These are phyloP conservation scores for Megaleporinus macrocephalus DNA, from an alignment of 2,113 vertebrate species.

Conservation along the genomic window DNA sequence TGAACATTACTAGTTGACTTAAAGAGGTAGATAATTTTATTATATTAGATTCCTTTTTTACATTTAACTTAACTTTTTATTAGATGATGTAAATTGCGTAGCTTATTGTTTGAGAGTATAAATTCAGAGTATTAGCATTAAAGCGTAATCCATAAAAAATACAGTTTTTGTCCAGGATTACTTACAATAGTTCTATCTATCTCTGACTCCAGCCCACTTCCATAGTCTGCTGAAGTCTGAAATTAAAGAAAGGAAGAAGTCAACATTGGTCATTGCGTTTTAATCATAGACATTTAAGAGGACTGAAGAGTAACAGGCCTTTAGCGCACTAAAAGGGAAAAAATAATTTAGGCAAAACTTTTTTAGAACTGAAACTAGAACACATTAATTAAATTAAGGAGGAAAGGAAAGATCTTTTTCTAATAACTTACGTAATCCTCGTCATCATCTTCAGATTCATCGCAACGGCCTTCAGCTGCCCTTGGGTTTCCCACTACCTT, in stretches of 20 bases:
- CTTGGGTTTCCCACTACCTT: conserved; percentile 78
- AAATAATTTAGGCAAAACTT: too few relatives aligned
- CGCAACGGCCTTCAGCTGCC: conserved; percentile 82
- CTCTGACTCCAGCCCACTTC: conserved; percentile 75
- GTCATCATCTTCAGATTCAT: conserved; percentile 85
- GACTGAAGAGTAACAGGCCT: too few relatives aligned
- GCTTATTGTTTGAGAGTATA: too few relatives aligned
- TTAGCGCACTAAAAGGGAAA: background rate
- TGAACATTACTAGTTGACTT: background rate
- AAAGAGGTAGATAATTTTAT: too few relatives aligned
- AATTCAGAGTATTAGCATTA: too few relatives aligned
- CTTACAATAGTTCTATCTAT: background rate
- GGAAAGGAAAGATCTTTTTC: background rate
- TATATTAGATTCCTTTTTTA: background rate
- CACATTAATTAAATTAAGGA: background rate
- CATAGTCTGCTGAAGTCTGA: conserved; percentile 86
- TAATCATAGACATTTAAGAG: too few relatives aligned
- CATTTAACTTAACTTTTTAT: too few relatives aligned
- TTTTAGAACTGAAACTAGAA: background rate
- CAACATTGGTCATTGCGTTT: background rate
- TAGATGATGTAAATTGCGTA: background rate
- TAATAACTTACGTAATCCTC: conserved; percentile 69
- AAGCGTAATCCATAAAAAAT: background rate
- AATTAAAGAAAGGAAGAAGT: background rate
- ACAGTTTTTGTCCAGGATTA: background rate